Percentiles rank a stretch among this genome's conserved stretches.
Conservation (phyloP, 2,797 vertebrate species). For the Botia kubotai region DNA sequence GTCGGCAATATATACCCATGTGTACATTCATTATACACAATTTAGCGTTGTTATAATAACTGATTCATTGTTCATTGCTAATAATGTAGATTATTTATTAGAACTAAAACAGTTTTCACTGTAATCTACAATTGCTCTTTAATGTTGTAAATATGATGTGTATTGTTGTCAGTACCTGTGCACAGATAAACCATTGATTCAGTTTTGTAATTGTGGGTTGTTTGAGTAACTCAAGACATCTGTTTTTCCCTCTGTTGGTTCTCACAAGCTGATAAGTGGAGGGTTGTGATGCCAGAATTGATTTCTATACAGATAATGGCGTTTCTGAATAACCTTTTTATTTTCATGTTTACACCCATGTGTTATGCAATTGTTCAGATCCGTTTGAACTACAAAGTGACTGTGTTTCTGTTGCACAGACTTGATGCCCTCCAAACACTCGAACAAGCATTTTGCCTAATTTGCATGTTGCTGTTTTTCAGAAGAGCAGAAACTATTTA, state of each 20-base stretch:
- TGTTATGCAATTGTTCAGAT: not conserved
- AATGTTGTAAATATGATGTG: no score
- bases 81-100: no score
- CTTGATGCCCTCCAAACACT: not conserved
- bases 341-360: not conserved
- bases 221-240: not conserved
- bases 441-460: not conserved
- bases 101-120: no score
- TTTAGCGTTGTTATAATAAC: no score
- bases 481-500: not conserved
- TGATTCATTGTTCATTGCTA: no score
- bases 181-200: no score
- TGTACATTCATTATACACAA: no score
- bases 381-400: not conserved
- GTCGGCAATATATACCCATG: no score
- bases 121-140: no score
- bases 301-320: constrained; percentile 5
- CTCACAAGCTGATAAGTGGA: not conserved
- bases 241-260: not conserved
- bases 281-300: not conserved
- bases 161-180: no score
- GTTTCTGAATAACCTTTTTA: constrained; percentile 14
- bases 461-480: not conserved
- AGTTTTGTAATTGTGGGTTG: not conserved
- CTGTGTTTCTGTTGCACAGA: not conserved